Evolutionary conservation across 1,140 invertebrate species (phyloP).

Genomic region (Bombus superbus): DNA sequence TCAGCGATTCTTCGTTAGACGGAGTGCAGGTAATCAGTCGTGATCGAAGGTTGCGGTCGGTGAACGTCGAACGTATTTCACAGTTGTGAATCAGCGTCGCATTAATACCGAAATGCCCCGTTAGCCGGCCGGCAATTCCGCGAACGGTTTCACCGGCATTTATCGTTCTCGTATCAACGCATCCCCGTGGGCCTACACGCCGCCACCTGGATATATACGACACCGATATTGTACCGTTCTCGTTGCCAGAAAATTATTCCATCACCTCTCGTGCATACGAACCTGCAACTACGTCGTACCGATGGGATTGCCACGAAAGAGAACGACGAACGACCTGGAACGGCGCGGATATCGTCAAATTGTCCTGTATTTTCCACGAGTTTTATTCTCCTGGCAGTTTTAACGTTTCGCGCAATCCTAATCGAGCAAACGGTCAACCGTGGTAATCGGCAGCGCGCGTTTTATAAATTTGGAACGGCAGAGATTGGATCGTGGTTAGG

Average conservation of each 20-base stretch:
- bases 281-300: not conserved
- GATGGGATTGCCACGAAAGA: not conserved
- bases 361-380: not conserved
- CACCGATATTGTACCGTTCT: not conserved
- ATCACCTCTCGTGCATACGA: not conserved
- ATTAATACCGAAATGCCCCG: slow-evolving; percentile 54
- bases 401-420: too few species aligned
- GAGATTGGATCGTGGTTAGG: too few species aligned
- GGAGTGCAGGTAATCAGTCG: slow-evolving; percentile 40
- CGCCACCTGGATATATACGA: slow-evolving; percentile 32
- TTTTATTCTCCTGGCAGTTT: not conserved
- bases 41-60: slow-evolving; percentile 54
- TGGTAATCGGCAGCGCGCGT: not conserved
- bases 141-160: slow-evolving; percentile 51
- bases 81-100: slow-evolving; percentile 54
- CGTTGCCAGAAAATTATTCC: slow-evolving; percentile 24
- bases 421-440: not conserved
- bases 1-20: slow-evolving; percentile 2
- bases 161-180: slow-evolving; percentile 60
- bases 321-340: not conserved
- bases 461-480: not conserved
- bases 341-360: not conserved
- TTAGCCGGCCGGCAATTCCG: slow-evolving; percentile 37
- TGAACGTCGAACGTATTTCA: not conserved
- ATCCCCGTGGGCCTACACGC: slow-evolving; percentile 49